A percentile compares a stretch with the other conserved stretches of the same genome.
phyloP scores from a whole-genome alignment of 2,888 invertebrate species.

The Margaritifera margaritifera region DNA sequence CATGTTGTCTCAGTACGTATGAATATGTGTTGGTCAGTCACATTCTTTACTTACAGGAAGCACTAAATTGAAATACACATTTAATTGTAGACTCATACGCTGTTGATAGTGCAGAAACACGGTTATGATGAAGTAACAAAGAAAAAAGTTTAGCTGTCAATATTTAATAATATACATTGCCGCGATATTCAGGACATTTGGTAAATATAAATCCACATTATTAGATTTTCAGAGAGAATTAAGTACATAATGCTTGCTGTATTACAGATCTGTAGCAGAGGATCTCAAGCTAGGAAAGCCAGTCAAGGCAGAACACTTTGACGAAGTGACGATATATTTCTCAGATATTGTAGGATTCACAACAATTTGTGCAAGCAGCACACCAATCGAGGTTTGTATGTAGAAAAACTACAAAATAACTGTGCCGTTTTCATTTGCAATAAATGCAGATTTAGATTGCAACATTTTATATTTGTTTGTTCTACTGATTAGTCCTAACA shows the following conservation, averaged over 20 bases:
- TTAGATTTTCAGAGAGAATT: too few relatives aligned
- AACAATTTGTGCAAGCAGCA: slow-evolving; percentile 61
- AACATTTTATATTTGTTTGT: not conserved
- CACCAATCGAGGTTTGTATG: slow-evolving; percentile 56
- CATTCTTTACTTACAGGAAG: too few relatives aligned
- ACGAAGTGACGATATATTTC: slow-evolving; percentile 65
- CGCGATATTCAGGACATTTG: too few relatives aligned
- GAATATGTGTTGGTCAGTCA: not conserved
- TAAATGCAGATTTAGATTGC: not conserved
- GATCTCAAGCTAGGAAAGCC: slow-evolving; percentile 61
- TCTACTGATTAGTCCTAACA: not conserved
- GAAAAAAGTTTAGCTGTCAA: too few relatives aligned
- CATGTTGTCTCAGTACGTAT: too few relatives aligned
- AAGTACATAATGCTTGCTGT: not conserved
- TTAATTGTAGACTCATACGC: too few relatives aligned
- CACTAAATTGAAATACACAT: too few relatives aligned
- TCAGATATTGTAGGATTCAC: slow-evolving; percentile 68
- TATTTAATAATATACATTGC: too few relatives aligned
- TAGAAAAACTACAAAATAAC: too few relatives aligned
- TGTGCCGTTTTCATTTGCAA: not conserved
- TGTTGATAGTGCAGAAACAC: too few relatives aligned
- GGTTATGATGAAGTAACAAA: too few relatives aligned
- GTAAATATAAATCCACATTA: too few relatives aligned
- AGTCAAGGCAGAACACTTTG: slow-evolving; percentile 65
- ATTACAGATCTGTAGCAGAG: slow-evolving; percentile 62